Evolutionary conservation across 2,797 vertebrate genomes (phyloP), one percentile per base, ranked within the genome.

Genomic region (Cynodonichthys magdalenae): DNA sequence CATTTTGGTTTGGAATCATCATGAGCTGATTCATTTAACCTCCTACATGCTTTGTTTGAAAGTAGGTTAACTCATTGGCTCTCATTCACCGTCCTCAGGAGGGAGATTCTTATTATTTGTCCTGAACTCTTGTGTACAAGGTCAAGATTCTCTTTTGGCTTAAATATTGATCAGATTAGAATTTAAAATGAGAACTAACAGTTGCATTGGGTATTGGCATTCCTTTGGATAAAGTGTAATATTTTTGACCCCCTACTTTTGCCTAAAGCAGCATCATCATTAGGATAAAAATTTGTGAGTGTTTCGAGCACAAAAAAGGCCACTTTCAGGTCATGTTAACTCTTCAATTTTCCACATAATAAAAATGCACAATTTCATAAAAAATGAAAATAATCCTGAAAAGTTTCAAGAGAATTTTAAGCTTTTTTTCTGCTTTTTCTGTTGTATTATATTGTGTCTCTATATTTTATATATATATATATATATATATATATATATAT

Each of bases 1-100:
- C 31, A 61, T 52, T 54, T 50, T 34, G 49, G 53, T 42, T 70
- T 24, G 46, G 20, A 62, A 50, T 63, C 46, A 5, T 11, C 28
- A 15, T 17, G 18, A n/a, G 48, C 36, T 45, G 36, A 39, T 3
- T 10, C 11, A 34, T 34, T 45, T 53, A 53, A 27, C 56, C 56
- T 64, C 57, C 41, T 24, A 51, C 69, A 27, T 9, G 15, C 0
- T 2, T 27, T 41, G 47, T 15, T 63, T 24, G n/a, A 52, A 20
- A 55, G 66, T 8, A 39, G 29, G 36, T 49, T 20, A 27, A 55
- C n/a, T 29, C 27, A 3, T 19, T 24, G 27, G 20, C 27, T 28
- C 41, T 24, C 44, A 27, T 36, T 60, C 36, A 0, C n/a, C 36
- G 0, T 50, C 28, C 39, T n/a, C 46, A 50, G 46, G 42, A 15